Percentiles rank a stretch among this genome's conserved stretches.
phyloP scores from a whole-genome alignment of 2,113 vertebrate genomes.

The Heterotilapia buettikoferi region DNA sequence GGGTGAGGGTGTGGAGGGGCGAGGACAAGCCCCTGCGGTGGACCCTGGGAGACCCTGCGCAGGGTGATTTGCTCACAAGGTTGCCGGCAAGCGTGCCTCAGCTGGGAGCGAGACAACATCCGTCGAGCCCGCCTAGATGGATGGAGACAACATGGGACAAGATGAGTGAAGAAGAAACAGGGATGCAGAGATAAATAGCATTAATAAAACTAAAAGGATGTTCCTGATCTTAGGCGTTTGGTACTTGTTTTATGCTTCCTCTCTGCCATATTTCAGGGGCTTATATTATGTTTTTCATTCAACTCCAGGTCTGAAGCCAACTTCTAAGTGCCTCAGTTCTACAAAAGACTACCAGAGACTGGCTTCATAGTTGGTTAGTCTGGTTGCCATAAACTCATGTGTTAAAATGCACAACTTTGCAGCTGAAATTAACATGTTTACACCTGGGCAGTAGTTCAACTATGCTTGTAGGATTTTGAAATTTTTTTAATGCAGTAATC shows the following conservation, averaged over 20 bases:
- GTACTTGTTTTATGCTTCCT: neutral
- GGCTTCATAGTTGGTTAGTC: neutral
- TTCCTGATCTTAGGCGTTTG: neutral
- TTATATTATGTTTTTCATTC: neutral
- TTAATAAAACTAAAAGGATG: neutral
- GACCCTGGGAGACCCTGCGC: slow-evolving; percentile 67
- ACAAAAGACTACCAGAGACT: neutral
- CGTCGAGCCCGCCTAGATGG: slow-evolving; percentile 70
- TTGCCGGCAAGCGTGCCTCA: slow-evolving; percentile 76
- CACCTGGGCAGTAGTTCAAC: neutral
- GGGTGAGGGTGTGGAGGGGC: slow-evolving; percentile 74
- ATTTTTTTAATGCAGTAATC: neutral
- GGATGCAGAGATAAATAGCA: neutral
- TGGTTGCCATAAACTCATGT: neutral
- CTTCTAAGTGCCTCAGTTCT: neutral
- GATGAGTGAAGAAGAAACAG: neutral
- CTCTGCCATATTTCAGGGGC: neutral
- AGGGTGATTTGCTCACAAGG: slow-evolving; percentile 77
- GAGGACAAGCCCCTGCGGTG: slow-evolving; percentile 65
- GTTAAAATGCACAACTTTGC: neutral
- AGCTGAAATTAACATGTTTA: neutral
- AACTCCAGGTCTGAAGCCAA: neutral
- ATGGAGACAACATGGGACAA: slow-evolving; percentile 4
- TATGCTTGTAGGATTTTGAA: neutral
- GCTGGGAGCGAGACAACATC: slow-evolving; percentile 75